Percentiles rank a stretch among this genome's conserved stretches.
Conservation (phyloP, 2,888 invertebrate species). For the Eupithecia subfuscata region DNA sequence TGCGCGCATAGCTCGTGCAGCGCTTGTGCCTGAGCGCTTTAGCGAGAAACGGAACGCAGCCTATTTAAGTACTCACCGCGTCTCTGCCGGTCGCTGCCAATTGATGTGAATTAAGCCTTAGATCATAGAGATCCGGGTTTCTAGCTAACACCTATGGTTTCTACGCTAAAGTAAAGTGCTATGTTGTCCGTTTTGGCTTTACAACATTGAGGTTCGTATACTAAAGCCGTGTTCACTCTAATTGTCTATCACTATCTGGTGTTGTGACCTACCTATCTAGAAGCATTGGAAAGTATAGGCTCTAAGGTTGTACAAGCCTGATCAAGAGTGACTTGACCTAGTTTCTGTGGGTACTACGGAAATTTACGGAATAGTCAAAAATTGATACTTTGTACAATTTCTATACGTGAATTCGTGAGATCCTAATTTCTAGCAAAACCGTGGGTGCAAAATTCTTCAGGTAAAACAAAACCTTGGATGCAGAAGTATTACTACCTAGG, state of each 20-base stretch:
- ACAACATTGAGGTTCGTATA: background rate
- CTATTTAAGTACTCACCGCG: no score
- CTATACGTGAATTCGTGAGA: background rate
- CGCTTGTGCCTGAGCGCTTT: no score
- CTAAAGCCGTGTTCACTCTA: background rate
- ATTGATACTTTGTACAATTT: background rate
- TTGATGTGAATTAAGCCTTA: no score
- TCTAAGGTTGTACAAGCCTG: background rate
- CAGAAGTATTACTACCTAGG: background rate
- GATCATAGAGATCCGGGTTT: no score
- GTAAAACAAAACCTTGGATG: background rate
- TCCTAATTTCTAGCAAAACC: background rate
- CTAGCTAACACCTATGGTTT: no score
- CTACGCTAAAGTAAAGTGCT: background rate
- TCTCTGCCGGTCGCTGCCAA: no score
- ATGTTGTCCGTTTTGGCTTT: background rate
- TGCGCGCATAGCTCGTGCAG: no score
- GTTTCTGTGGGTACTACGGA: no score
- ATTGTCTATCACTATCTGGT: no score
- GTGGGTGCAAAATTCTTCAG: background rate
- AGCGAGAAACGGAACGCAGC: no score
- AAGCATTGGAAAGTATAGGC: background rate
- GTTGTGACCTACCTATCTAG: no score
- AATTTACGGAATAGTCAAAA: background rate
- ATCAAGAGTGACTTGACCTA: background rate